Percentiles rank a stretch among this genome's conserved stretches.
These are phyloP conservation scores for Leptinotarsa peninsularis DNA, from an alignment of 2,888 invertebrate genomes.

Conservation along the genomic window DNA sequence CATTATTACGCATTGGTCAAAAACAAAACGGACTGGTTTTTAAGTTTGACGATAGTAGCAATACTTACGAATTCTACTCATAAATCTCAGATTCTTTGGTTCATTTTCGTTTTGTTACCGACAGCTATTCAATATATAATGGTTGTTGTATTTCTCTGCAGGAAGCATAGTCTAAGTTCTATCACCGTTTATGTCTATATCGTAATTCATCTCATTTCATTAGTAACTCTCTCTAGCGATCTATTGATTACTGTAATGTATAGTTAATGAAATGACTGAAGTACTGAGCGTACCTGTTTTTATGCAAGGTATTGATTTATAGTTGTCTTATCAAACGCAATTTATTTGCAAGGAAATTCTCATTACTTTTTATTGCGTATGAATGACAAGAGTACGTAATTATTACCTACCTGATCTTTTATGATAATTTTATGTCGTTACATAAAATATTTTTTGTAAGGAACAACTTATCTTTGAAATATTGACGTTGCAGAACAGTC, in stretches of 20 bases:
- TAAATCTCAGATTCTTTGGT: no score
- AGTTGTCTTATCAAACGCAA: constrained; percentile 15
- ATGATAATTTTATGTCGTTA: background rate
- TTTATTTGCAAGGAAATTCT: constrained; percentile 20
- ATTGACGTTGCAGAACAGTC: no score
- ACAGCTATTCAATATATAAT: no score
- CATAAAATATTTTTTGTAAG: background rate
- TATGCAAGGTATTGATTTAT: constrained; percentile 17
- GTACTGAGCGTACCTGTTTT: constrained; percentile 23
- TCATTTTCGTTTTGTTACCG: no score
- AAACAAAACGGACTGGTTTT: no score
- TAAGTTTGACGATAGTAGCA: no score
- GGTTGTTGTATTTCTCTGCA: background rate
- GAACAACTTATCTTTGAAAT: no score
- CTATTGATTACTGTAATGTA: constrained; percentile 6
- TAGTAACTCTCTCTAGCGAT: constrained; percentile 15
- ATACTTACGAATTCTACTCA: no score
- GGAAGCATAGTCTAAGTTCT: background rate
- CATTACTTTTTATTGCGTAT: constrained; percentile 20
- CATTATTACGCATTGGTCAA: no score
- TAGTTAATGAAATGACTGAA: constrained; percentile 19
- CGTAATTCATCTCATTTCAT: constrained; percentile 6
- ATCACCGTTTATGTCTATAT: constrained; percentile 8
- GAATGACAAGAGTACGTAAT: constrained; percentile 9
- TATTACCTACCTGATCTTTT: constrained; percentile 3